Evolutionary conservation across 2,113 vertebrate genomes (phyloP).

Genomic region (Gymnobelideus leadbeateri): DNA sequence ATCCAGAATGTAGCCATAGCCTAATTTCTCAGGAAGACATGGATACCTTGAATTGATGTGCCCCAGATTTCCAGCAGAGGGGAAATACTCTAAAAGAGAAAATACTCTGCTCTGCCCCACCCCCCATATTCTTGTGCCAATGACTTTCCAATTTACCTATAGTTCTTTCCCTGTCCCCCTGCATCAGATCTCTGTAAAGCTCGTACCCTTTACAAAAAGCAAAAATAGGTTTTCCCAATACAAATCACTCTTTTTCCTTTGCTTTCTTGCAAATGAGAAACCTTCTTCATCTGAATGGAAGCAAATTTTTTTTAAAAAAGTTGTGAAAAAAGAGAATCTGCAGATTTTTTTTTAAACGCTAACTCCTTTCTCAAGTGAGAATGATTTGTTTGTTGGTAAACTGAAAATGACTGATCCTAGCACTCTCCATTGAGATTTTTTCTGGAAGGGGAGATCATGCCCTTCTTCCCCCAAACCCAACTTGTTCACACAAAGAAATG

Average conservation of each 20-base stretch:
- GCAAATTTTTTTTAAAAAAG: conserved; percentile 25
- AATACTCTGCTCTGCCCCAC: neutral
- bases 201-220: conserved; percentile 1
- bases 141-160: conserved; percentile 12
- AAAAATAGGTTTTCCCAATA: conserved; percentile 35
- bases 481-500: neutral
- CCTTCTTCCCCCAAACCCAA: neutral
- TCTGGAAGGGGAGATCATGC: conserved; percentile 39
- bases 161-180: neutral
- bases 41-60: neutral
- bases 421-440: conserved; percentile 29
- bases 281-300: conserved; percentile 50
- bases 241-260: conserved; percentile 16
- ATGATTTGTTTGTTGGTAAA: conserved; percentile 56
- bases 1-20: conserved; percentile 45
- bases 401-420: conserved; percentile 21
- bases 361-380: conserved; percentile 43
- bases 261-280: conserved; percentile 57
- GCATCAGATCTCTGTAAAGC: conserved; percentile 2
- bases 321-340: conserved; percentile 38
- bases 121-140: neutral
- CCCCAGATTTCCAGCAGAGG: conserved; percentile 50
- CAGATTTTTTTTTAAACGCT: conserved; percentile 44
- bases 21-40: conserved; percentile 1
- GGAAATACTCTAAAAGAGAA: conserved; percentile 55